Evolutionary conservation across 2,888 invertebrate genomes (phyloP), one percentile per base, ranked within the genome.

Genomic region (Seira sanloemensis): DNA sequence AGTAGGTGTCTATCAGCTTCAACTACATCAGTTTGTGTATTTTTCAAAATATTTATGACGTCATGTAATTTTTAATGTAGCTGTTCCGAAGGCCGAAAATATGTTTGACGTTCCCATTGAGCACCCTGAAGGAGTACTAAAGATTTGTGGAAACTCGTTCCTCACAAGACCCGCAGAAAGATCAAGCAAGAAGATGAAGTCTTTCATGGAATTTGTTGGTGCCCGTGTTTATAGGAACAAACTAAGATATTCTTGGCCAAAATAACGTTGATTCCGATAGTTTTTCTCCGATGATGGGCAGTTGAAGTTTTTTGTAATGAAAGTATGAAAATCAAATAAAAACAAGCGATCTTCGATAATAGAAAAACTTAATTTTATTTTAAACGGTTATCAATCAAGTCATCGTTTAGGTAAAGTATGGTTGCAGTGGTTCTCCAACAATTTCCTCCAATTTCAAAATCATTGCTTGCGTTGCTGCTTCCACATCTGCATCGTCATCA

Each of bases 351-450:
- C n/a, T n/a, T n/a, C n/a, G n/a, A n/a, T 23, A 24, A 27, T 26
- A 27, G 37, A 9, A 25, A 68, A 68, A 25, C 9, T n/a, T 12
- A 50, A 19, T 16, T 75, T 58, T 67, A 76, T 54, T 67, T 21
- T 19, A 26, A 74, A 19, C 23, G 23, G 1, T 27, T 16, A 68
- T 62, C 58, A 77, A 75, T 65, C n/a, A 2, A 66, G 23, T 65
- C 66, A 24, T 1, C 1, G 7, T 18, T 54, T 83, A 83, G n/a
- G 85, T 86, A 88, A 92, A 92, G 86, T 92, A 92, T 86, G 92
- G 91, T 91, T 97, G 96, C 27, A 98, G 92, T 0, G 97, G 96
- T 92, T 98, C 97, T 1, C 97, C 97, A 0, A 98, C 92, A 90
- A 97, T 95, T 82, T 94, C 94, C 91, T 98, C 98, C 88, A 98